Percentiles rank a stretch among this genome's conserved stretches.
phyloP scores from a whole-genome alignment of 2,797 vertebrate species.

The Triplophysa yarkandensis region DNA sequence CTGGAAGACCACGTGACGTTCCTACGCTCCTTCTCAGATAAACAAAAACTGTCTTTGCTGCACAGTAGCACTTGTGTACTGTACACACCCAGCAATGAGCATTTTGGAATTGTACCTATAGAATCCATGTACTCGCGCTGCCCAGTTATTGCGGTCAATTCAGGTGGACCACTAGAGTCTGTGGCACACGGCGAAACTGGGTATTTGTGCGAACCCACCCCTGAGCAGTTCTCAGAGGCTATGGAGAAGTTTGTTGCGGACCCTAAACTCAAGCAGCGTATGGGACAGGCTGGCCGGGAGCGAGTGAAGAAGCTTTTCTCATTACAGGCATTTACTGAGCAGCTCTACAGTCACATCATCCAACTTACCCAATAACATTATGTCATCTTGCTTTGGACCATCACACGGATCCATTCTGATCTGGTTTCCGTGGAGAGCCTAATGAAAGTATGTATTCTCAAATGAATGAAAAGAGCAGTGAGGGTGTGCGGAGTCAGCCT shows the following conservation, averaged over 20 bases:
- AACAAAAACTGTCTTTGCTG: conserved; percentile 86
- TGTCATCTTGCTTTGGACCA: conserved; percentile 55
- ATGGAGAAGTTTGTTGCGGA: conserved; percentile 86
- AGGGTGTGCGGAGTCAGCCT: conserved; percentile 68
- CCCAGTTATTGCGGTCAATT: conserved; percentile 91
- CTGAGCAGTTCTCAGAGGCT: conserved; percentile 83
- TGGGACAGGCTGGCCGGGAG: conserved; percentile 88
- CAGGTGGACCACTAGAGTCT: conserved; percentile 94
- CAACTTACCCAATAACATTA: conserved; percentile 77
- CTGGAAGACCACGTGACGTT: conserved; percentile 85
- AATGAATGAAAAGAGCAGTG: conserved; percentile 73
- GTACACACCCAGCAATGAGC: conserved; percentile 95
- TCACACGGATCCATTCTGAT: conserved; percentile 72
- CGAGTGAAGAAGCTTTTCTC: conserved; percentile 90
- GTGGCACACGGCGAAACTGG: conserved; percentile 85
- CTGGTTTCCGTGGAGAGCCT: conserved; percentile 67
- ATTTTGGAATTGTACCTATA: conserved; percentile 96
- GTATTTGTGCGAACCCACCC: conserved; percentile 86
- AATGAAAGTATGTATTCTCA: conserved; percentile 69
- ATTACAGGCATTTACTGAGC: conserved; percentile 86
- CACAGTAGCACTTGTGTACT: conserved; percentile 82
- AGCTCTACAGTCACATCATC: conserved; percentile 83
- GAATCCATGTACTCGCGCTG: conserved; percentile 95
- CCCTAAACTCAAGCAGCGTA: conserved; percentile 79
- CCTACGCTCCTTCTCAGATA: conserved; percentile 89